Evolutionary conservation across 92 coral and sea anemone species (phyloP).

Genomic region (Palythoa heliodiscus): DNA sequence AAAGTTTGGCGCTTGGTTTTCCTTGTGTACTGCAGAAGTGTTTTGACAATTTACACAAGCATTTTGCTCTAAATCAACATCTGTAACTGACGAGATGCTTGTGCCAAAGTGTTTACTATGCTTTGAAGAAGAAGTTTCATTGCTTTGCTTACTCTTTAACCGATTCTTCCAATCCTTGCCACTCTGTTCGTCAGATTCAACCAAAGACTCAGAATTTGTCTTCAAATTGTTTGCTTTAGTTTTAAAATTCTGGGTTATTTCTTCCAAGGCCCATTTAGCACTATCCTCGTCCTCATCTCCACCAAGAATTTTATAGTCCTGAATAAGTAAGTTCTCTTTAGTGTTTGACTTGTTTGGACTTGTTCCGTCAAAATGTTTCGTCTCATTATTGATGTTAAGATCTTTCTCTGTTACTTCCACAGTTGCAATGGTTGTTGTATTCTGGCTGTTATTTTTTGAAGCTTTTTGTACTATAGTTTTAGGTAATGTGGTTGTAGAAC

Average conservation of each 20-base stretch:
- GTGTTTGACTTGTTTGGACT: background rate
- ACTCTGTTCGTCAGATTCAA: background rate
- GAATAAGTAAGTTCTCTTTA: background rate
- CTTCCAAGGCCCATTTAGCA: conserved; percentile 35
- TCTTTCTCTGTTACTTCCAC: background rate
- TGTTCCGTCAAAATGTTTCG: background rate
- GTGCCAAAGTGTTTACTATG: background rate
- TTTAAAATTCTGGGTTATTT: conserved; percentile 5
- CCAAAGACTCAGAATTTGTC: background rate
- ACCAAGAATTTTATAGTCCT: conserved; percentile 32
- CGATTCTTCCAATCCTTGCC: background rate
- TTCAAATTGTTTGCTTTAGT: background rate
- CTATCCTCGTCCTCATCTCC: conserved; percentile 33
- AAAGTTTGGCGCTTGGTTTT: background rate
- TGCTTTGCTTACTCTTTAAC: background rate
- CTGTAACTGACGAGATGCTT: background rate
- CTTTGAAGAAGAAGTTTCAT: background rate
- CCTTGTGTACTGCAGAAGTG: background rate
- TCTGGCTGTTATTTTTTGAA: background rate
- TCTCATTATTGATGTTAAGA: background rate
- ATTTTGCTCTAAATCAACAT: background rate
- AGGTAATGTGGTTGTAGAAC: background rate
- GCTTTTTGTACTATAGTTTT: background rate
- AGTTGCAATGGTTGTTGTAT: background rate
- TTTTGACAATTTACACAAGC: conserved; percentile 3